Conservation (phyloP, 2,113 vertebrate species). For the Turdus rufiventris region DNA sequence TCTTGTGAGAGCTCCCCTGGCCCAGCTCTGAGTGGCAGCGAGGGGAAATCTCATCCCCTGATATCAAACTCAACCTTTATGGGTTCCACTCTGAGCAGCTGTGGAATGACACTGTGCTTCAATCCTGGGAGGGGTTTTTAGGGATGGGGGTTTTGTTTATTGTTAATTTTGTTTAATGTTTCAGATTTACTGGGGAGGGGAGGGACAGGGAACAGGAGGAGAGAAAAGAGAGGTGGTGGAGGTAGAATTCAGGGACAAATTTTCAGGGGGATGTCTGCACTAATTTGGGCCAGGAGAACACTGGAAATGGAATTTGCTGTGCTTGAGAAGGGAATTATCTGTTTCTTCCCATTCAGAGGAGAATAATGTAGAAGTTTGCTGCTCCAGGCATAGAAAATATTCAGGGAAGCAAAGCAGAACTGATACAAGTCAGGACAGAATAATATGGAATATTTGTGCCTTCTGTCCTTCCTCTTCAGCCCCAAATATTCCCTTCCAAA, state of each 20-base stretch:
- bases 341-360: neutral
- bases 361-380: neutral
- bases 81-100: neutral
- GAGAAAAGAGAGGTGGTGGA: no score
- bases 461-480: neutral
- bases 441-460: neutral
- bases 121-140: neutral
- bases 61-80: conserved; percentile 43
- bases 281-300: neutral
- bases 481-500: neutral
- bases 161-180: conserved; percentile 7
- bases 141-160: neutral
- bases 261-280: neutral
- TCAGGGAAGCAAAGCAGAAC: neutral
- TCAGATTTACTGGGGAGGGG: neutral
- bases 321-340: neutral
- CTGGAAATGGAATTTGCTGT: neutral
- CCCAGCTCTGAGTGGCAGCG: neutral
- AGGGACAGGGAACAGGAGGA: neutral
- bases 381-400: neutral
- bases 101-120: neutral
- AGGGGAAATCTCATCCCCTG: neutral
- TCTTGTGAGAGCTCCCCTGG: neutral
- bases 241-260: neutral
- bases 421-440: neutral